A percentile compares a stretch with the other conserved stretches of the same genome.
Conservation (phyloP, 2,113 vertebrate genomes). For the Chaetorhynchus papuensis region DNA sequence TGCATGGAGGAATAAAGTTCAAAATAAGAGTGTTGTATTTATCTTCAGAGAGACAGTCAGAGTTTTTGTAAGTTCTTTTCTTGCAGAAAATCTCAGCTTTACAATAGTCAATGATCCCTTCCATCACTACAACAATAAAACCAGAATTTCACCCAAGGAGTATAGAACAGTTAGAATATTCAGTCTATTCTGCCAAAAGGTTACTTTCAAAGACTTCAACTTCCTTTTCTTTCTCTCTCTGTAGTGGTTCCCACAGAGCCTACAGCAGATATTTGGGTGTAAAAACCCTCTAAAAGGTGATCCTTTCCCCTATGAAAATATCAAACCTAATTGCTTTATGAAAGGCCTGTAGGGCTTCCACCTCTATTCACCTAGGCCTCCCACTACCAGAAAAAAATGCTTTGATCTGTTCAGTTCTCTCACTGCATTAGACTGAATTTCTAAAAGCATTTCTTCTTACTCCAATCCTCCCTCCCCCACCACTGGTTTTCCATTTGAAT, state of each 20-base stretch:
- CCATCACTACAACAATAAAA: background rate
- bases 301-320: conserved; percentile 20
- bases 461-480: background rate
- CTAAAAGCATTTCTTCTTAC: background rate
- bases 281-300: background rate
- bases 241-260: background rate
- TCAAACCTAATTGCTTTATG: background rate
- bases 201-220: conserved; percentile 12
- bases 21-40: background rate
- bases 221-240: background rate
- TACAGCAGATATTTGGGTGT: background rate
- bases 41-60: background rate
- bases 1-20: background rate
- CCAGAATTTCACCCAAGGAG: background rate
- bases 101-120: background rate
- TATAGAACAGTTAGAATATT: background rate
- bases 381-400: background rate
- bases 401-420: conserved; percentile 26
- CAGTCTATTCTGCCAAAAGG: background rate
- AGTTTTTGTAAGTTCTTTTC: background rate
- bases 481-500: background rate
- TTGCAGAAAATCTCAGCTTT: background rate
- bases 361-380: background rate
- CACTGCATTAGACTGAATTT: background rate
- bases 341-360: background rate